phyloP scores from a whole-genome alignment of 1,140 invertebrate genomes.

The Papilio glaucus region DNA sequence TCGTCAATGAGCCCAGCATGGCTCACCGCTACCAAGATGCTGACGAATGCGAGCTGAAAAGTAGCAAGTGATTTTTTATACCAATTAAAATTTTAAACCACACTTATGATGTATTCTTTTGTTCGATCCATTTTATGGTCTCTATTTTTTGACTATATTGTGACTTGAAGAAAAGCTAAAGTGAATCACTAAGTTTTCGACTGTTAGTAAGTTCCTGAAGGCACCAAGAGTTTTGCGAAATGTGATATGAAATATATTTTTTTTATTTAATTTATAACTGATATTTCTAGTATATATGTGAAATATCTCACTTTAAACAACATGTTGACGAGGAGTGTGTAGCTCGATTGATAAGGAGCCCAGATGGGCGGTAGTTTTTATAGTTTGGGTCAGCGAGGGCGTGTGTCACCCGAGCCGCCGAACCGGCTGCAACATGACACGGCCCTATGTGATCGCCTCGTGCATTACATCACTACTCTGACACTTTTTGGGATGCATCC shows the following conservation, averaged over 20 bases:
- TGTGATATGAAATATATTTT: too few species aligned
- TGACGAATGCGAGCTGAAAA: constrained; percentile 62
- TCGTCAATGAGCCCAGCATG: constrained; percentile 61
- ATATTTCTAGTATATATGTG: constrained; percentile 23
- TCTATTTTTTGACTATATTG: too few species aligned
- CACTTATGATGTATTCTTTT: neutral
- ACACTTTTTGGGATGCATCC: constrained; percentile 61
- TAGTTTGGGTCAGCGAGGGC: constrained; percentile 58
- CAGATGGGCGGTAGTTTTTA: constrained; percentile 71
- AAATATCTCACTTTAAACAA: constrained; percentile 71
- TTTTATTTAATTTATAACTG: too few species aligned
- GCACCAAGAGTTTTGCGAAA: neutral
- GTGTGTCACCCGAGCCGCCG: constrained; percentile 60
- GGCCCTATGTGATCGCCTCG: constrained; percentile 64
- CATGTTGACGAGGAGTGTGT: constrained; percentile 71
- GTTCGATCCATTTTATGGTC: neutral
- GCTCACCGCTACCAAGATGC: constrained; percentile 61
- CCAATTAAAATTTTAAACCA: neutral
- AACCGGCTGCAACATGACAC: constrained; percentile 75
- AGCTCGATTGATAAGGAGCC: constrained; percentile 68
- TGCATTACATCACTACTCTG: constrained; percentile 64
- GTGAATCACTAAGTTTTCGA: too few species aligned
- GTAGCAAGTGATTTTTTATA: constrained; percentile 23
- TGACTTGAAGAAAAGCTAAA: too few species aligned
- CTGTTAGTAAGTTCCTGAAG: too few species aligned